Base-by-base conservation (phyloP, 2,113 vertebrate species). In the Abramis brama region DNA sequence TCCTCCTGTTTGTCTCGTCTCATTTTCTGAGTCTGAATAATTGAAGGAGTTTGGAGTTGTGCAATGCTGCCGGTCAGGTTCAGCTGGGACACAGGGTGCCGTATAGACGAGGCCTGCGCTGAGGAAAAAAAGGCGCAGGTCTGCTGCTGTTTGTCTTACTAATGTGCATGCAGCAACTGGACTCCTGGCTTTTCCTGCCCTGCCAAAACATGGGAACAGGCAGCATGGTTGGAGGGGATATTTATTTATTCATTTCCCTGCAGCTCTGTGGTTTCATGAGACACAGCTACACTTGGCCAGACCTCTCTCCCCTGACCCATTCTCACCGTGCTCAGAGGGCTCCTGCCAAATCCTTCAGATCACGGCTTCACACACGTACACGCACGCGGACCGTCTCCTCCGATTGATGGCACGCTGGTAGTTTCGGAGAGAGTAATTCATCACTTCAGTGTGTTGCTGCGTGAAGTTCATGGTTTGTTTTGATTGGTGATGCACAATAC, bases 191-290 rank as follows among this genome's bases (percentile, higher is more conserved):
- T 88, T 85, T 83, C 77, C 82, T 87, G 84, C 80, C 86, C 88
- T 92, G 91, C 82, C 91, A 91, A 85, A 92, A 92, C 91, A 92
- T 78, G 83, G 89, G 91, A 94, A 91, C 88, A 89, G 88, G 93
- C 91, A 91, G 88, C 86, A 94, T 94, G 93, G 92, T 94, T 94
- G 85, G 91, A 95, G 94, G 94, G 92, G 87, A 79, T 95, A 91
- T 95, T 95, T 93, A 92, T 93, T 94, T 95, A 95, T 95, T 95
- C 91, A 95, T 95, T 94, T 94, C 94, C 93, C 94, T 91, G 89
- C 30, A 89, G 93, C 92, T 93, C 85, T 3, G 91, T 52, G 92
- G 93, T 93, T 94, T 93, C 93, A 94, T 91, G 91, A 92, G 93
- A 93, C 93, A 91, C 91, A 92, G 92, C 92, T 93, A 91, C 87